Base-by-base conservation (phyloP, 1,140 invertebrate species). In the Bradysia coprophila region DNA sequence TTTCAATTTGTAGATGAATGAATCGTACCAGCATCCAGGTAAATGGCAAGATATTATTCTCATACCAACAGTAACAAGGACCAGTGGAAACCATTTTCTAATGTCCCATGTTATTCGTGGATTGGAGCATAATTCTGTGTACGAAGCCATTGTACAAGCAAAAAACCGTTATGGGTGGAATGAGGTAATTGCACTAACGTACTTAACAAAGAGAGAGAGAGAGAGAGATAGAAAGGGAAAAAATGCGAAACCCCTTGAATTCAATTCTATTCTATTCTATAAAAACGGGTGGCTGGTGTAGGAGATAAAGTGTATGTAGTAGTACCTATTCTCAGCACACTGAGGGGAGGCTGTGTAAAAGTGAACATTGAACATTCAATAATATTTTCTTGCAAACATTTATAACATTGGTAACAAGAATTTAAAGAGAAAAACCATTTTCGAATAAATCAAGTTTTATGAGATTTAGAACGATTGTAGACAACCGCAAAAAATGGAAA, bases 81-180 rank as follows among this genome's bases (percentile, higher is more conserved):
- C 50, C 13, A 55, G 57, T 40, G 48, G 45, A 11, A 53, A 51
- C 4, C 54, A 59, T 39, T 59, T 50, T 37, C 42, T 56, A 34
- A 61, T 74, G 55, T 68, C 64, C 4, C 67, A 69, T 55, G 62
- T 63, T 28, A 67, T 72, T 39, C 52, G 52, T 37, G 63, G 64
- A 40, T 54, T 76, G 39, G 65, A 72, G 28, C 59, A 69, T 2
- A 72, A 71, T 46, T 70, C 71, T 2, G 67, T 68, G 3, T 77
- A 75, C 51, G 74, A 76, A 51, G 73, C 72, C 20, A 64, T 73
- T 39, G 67, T 76, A 6, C 70, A 73, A 49, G 69, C 72, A n/a
- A 74, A 70, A 56, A 77, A 76, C 46, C 67, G 69, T 50, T 75
- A 76, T 45, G 75, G 75, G 24, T 76, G 71, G 66, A 73, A 71